A percentile compares a stretch with the other conserved stretches of the same genome.
Evolutionary conservation across 2,888 invertebrate genomes (phyloP).

Genomic region (Cylindroiulus punctatus): DNA sequence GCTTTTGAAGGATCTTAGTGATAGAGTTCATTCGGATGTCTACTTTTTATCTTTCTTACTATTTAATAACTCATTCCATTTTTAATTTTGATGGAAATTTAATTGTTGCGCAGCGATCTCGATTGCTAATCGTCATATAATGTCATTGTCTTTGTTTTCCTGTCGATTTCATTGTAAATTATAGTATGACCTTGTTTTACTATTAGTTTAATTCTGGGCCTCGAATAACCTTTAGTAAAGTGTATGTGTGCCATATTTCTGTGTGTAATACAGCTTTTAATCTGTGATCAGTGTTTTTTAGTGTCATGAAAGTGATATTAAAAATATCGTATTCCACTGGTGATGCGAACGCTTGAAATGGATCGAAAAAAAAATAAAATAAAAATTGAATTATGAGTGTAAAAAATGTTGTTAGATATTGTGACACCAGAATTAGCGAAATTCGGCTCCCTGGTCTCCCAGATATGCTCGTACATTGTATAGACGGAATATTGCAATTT

Average conservation of each 20-base stretch:
- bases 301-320: too few relatives aligned
- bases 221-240: background rate
- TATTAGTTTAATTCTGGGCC: background rate
- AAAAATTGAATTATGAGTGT: too few relatives aligned
- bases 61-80: slow-evolving; percentile 17
- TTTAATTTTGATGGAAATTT: slow-evolving; percentile 8
- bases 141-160: background rate
- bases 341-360: too few relatives aligned
- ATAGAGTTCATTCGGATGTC: background rate
- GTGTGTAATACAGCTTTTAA: background rate
- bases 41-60: background rate
- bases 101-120: background rate
- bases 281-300: background rate
- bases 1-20: background rate
- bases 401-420: too few relatives aligned
- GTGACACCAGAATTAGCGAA: too few relatives aligned
- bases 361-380: too few relatives aligned
- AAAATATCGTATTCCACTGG: too few relatives aligned
- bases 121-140: background rate
- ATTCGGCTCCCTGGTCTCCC: too few relatives aligned
- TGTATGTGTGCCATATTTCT: background rate
- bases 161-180: background rate
- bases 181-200: background rate
- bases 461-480: too few relatives aligned
- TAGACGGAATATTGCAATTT: too few relatives aligned